Conservation (phyloP, 1,140 invertebrate genomes). For the Drosophila trapezifrons region DNA sequence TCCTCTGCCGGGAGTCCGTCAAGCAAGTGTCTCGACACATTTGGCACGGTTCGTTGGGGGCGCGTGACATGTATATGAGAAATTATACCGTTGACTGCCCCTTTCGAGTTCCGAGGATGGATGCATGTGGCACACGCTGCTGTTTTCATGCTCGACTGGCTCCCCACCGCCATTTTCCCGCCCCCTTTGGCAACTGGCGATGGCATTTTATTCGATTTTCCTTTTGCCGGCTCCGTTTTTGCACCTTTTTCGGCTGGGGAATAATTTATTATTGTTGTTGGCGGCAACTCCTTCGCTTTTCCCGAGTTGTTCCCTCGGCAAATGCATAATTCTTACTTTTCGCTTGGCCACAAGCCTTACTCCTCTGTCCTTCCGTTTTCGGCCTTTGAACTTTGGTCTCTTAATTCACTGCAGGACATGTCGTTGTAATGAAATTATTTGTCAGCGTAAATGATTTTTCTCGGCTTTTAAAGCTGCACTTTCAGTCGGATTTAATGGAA, state of each 20-base stretch:
- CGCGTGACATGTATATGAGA: constrained; percentile 82
- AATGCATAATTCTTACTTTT: constrained; percentile 76
- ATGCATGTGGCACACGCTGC: constrained; percentile 67
- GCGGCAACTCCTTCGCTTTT: constrained; percentile 23
- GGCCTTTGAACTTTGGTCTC: constrained; percentile 42
- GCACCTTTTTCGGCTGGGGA: constrained; percentile 68
- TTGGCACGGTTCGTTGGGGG: constrained; percentile 77
- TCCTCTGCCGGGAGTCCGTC: constrained; percentile 4
- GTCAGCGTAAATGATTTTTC: constrained; percentile 58
- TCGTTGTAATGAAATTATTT: constrained; percentile 77
- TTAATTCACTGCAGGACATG: constrained; percentile 58
- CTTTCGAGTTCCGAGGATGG: constrained; percentile 57
- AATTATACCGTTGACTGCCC: constrained; percentile 82
- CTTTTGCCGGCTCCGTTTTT: constrained; percentile 31
- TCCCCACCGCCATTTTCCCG: constrained; percentile 7
- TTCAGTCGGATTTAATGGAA: constrained; percentile 9
- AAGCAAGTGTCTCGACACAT: constrained; percentile 74
- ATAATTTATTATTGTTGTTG: constrained; percentile 76
- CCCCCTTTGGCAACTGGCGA: constrained; percentile 9
- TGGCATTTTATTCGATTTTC: constrained; percentile 69
- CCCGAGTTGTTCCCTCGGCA: constrained; percentile 15
- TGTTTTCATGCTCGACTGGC: constrained; percentile 76
- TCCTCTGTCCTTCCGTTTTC: constrained; percentile 19
- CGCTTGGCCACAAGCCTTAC: constrained; percentile 45
- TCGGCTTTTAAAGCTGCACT: constrained; percentile 34